These are phyloP conservation scores for Steatocranus sp. DNA, from an alignment of 2,797 vertebrate genomes.

Conservation along the genomic window DNA sequence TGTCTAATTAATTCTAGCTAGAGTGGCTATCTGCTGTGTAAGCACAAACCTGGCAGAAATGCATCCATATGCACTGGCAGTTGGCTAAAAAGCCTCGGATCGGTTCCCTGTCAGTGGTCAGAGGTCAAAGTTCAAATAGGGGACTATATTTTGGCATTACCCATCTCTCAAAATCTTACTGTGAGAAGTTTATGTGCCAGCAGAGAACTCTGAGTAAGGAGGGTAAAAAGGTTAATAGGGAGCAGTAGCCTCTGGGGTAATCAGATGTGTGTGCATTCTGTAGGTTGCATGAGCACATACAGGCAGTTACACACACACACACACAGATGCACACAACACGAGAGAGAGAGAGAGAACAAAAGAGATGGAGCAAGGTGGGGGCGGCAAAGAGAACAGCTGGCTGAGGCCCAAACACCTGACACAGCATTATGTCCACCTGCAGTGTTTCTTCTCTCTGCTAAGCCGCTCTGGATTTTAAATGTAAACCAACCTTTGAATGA, in stretches of 20 bases:
- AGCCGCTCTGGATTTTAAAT: slow-evolving; percentile 46
- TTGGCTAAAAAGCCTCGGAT: slow-evolving; percentile 23
- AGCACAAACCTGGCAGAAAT: slow-evolving; percentile 3
- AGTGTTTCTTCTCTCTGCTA: slow-evolving; percentile 29
- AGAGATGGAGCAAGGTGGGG: background rate
- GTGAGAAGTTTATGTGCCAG: slow-evolving; percentile 48
- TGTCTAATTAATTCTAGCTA: background rate
- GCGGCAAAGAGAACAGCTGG: slow-evolving; percentile 48
- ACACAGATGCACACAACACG: background rate
- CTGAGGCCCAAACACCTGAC: slow-evolving; percentile 50
- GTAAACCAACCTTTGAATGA: slow-evolving; percentile 55
- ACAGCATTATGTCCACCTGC: slow-evolving; percentile 58
- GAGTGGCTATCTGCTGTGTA: background rate
- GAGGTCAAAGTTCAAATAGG: slow-evolving; percentile 43
- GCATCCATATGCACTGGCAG: background rate
- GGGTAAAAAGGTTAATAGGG: slow-evolving; percentile 61
- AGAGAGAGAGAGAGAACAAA: background rate
- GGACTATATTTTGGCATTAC: slow-evolving; percentile 29
- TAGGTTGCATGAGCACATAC: slow-evolving; percentile 22
- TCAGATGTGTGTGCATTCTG: slow-evolving; percentile 43
- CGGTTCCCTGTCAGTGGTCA: slow-evolving; percentile 34
- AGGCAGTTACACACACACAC: background rate
- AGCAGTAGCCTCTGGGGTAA: slow-evolving; percentile 46
- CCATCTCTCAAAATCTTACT: slow-evolving; percentile 36
- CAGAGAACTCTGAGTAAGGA: slow-evolving; percentile 36